phyloP scores from a whole-genome alignment of 2,113 vertebrate species.

The Tonatia bakeri region DNA sequence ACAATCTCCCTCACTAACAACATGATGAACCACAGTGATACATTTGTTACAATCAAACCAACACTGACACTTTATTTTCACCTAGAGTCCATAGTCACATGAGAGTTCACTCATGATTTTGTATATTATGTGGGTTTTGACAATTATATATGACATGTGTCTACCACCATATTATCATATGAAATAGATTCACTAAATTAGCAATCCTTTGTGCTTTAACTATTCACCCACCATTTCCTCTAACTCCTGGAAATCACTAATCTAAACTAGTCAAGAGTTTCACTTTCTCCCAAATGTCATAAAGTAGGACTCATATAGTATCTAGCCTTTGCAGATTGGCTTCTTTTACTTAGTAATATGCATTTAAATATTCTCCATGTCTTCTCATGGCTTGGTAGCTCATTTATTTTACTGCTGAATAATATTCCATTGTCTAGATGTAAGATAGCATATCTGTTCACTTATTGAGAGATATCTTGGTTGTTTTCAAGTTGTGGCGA shows the following conservation, averaged over 20 bases:
- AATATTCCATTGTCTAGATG: neutral
- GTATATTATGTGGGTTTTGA: neutral
- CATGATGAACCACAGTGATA: neutral
- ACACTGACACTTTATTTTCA: neutral
- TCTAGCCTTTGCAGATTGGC: neutral
- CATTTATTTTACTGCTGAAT: neutral
- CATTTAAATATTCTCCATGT: neutral
- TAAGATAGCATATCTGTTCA: neutral
- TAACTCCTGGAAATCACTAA: neutral
- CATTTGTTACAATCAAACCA: neutral
- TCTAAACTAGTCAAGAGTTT: neutral
- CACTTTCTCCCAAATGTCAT: neutral
- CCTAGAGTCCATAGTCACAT: neutral
- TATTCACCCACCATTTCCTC: neutral
- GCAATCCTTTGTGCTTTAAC: neutral
- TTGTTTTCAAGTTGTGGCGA: neutral
- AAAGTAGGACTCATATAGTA: neutral
- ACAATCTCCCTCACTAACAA: neutral
- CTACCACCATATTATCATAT: neutral
- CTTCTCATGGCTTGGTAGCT: neutral
- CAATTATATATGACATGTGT: neutral
- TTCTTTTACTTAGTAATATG: neutral
- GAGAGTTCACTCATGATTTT: neutral
- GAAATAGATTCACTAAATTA: neutral
- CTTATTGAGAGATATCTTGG: neutral